Conservation (phyloP, 1,140 invertebrate species). For the Ips typographus region DNA sequence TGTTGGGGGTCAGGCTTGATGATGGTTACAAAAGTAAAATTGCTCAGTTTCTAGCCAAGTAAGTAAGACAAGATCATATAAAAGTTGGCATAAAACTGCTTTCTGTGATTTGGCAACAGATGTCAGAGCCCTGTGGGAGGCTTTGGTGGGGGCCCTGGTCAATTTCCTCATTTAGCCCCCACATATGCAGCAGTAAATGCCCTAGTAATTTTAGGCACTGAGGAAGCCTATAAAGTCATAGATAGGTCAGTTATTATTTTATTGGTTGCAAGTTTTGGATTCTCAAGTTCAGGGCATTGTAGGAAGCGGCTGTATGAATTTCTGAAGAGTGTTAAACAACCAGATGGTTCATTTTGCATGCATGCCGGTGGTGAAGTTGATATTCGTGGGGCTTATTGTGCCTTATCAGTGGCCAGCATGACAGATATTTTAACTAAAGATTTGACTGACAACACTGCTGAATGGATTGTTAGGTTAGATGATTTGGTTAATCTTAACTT, state of each 20-base stretch:
- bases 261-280: background rate
- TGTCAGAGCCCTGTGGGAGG: constrained; percentile 84
- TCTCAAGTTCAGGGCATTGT: constrained; percentile 48
- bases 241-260: constrained; percentile 60
- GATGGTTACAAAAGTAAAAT: constrained; percentile 64
- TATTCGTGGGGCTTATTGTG: constrained; percentile 94
- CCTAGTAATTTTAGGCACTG: constrained; percentile 83
- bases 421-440: constrained; percentile 73
- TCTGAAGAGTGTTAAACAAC: constrained; percentile 70
- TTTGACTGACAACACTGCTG: constrained; percentile 81
- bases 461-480: constrained; percentile 77
- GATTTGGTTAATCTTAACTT: background rate
- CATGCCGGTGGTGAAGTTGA: constrained; percentile 95
- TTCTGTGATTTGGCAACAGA: constrained; percentile 47
- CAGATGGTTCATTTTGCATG: constrained; percentile 90
- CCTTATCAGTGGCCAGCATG: constrained; percentile 82
- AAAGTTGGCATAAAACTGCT: background rate
- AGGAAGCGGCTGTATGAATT: constrained; percentile 69
- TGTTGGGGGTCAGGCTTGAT: constrained; percentile 74
- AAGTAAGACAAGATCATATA: constrained; percentile 22
- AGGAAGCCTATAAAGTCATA: constrained; percentile 84
- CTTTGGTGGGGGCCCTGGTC: constrained; percentile 92
- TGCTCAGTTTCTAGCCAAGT: constrained; percentile 66
- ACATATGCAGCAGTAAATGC: constrained; percentile 97
- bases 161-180: constrained; percentile 89